Base-by-base conservation (phyloP, 1,140 invertebrate genomes). In the Phocides pigmalion region DNA sequence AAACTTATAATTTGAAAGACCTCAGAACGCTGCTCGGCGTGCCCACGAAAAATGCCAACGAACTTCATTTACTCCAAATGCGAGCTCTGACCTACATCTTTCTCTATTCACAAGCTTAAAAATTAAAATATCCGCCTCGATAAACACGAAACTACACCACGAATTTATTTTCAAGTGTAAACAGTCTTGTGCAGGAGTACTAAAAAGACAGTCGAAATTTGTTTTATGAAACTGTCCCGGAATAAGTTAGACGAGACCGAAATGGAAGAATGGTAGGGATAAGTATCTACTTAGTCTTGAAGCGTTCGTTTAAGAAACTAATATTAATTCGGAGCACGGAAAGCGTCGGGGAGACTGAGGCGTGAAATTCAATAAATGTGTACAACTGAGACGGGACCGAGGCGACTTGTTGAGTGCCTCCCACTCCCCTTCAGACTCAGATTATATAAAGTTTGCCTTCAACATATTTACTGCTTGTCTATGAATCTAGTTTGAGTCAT, bases 281-380 rank as follows among this genome's bases (percentile, higher is more conserved):
- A 59, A 59, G 42, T 47, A 46, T 47, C 41, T 58, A 58, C 54
- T 59, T 59, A 59, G 54, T 69, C 67, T 69, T 66, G 61, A 19
- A 73, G 32, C 46, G 51, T 70, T 72, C 61, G 58, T 70, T 72
- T 69, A 67, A 64, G 68, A 76, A 76, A 67, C 69, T 73, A 66
- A 76, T 81, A 76, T 74, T 78, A 73, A 81, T 81, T 79, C 74
- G 59, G 65, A 41, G 66, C 74, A 72, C 75, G 68, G 61, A 51
- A 62, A 70, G 70, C 71, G 63, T 54, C 56, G 66, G 66, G 63
- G 61, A 66, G 58, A 69, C 54, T 74, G 68, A 80, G 59, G 73
- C 76, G 78, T 81, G 70, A 79, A 80, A 82, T 81, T 82, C 76
- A 82, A 82, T 81, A 78, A 82, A 72, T 74, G 66, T 69, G 75